Base-by-base conservation (phyloP, 2,888 invertebrate species). In the Aethes cnicana region DNA sequence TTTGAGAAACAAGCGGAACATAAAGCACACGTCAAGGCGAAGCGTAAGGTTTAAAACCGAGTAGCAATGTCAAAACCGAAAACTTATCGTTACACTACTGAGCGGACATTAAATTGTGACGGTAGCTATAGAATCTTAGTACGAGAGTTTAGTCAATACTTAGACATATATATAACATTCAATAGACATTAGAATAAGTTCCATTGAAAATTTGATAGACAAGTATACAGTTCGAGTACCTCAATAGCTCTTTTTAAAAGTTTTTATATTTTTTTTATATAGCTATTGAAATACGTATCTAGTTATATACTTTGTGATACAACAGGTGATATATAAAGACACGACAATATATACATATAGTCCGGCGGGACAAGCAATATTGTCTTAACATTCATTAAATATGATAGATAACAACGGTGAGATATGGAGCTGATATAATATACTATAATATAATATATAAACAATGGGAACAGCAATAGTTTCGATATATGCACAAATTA, bases 121-220 rank as follows among this genome's bases (percentile, higher is more conserved):
- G 66, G 74, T 73, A 74, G 68, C 74, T 81, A 78, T 63, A 70
- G 75, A 74, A 76, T 66, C 80, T 81, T 85, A 54, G 46, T 57
- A 58, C 28, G 47, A 50, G 49, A 57, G 44, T 52, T 39, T 53
- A 83, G 69, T 69, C 67, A 61, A 73, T 82, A 82, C 83, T 83
- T 88, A 84, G 81, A 87, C 85, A 88, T 86, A 87, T 85, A 84
- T 85, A 84, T 87, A 88, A 88, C 88, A 87, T 88, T 86, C 78
- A 86, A 79, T 85, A 85, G 84, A 87, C 84, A 84, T 81, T 77
- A 77, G 81, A 80, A 77, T 81, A 80, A 66, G 72, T 79, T 77
- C 75, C 77, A 81, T 77, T 71, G 72, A 84, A 74, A 74, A 71
- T 65, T 59, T 68, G 68, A 71, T 71, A 73, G 71, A 68, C 68